Base-by-base conservation (phyloP, 2,113 vertebrate genomes). In the Ceuthmochares aereus region DNA sequence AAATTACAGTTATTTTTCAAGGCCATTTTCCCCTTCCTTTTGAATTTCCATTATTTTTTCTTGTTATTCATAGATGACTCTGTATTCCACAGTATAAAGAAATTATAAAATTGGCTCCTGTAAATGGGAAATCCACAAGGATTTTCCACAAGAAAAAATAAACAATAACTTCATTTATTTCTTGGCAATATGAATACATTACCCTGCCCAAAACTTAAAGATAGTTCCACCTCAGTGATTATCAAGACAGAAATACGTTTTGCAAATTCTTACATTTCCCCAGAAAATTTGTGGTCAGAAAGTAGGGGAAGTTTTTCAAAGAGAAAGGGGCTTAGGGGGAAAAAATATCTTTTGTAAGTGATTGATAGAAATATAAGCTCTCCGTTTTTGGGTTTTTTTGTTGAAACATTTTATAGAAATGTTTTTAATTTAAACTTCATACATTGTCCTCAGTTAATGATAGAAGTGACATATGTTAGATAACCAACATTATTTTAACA, bases 101-200 rank as follows among this genome's bases (percentile, higher is more conserved):
- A 86, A 77, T 94, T 89, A 83, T 37, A 67, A 92, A 94, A 92
- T 62, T 92, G 68, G 68, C 52, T 84, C 21, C 37, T 88, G 32
- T 63, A 79, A 94, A 89, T 70, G 55, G 67, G 80, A 93, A 97
- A 78, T 79, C 23, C 64, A 52, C 29, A 64, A n/a, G 45, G 58
- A 73, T 94, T 90, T 96, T 95, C 64, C 86, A 70, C 55, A 90
- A 84, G 90, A 92, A 74, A 92, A 93, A 84, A 47, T 59, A 25
- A 23, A 90, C 42, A 72, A 69, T 64, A 84, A 45, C 42, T 94
- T 77, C 2, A 77, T 86, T 89, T 95, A 16, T 92, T 90, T 94
- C 49, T 93, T 94, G 82, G 80, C 73, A 81, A 84, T 15, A 58
- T 12, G 19, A 58, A 90, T 90, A 7, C 45, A 30, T 92, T 72